Conservation (phyloP, 2,888 invertebrate genomes). For the Ophioninae sp. region DNA sequence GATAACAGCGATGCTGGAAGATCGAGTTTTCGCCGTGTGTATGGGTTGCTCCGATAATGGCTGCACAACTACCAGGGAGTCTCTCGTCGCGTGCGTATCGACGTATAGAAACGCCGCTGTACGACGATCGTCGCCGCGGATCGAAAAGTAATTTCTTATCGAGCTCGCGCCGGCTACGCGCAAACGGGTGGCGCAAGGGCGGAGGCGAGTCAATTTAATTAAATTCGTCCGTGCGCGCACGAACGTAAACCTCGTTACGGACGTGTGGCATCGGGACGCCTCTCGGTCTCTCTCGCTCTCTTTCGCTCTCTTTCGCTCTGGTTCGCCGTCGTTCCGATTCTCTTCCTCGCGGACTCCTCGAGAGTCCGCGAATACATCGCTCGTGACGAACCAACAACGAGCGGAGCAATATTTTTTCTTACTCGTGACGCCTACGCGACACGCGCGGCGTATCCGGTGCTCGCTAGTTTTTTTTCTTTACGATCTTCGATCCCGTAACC, state of each 20-base stretch:
- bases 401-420: constrained; percentile 43
- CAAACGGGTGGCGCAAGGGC: constrained; percentile 16
- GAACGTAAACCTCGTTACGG: constrained; percentile 66
- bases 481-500: constrained; percentile 42
- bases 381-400: constrained; percentile 36
- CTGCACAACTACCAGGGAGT: constrained; percentile 13
- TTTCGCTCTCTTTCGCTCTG: constrained; percentile 37
- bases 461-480: constrained; percentile 24
- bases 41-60: constrained; percentile 50
- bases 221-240: constrained; percentile 67
- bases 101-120: constrained; percentile 29
- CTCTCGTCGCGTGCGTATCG: background rate
- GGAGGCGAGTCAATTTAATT: constrained; percentile 71
- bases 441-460: constrained; percentile 33
- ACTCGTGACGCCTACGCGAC: constrained; percentile 54
- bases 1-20: constrained; percentile 56
- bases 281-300: constrained; percentile 41
- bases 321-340: background rate
- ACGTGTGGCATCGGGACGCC: constrained; percentile 62
- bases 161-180: constrained; percentile 48
- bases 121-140: constrained; percentile 59
- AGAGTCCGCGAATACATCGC: constrained; percentile 27
- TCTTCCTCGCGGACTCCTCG: constrained; percentile 44
- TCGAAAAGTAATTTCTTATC: constrained; percentile 73
- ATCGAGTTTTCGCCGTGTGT: constrained; percentile 40